phyloP scores from a whole-genome alignment of 2,888 invertebrate genomes.

The Meganola albula region DNA sequence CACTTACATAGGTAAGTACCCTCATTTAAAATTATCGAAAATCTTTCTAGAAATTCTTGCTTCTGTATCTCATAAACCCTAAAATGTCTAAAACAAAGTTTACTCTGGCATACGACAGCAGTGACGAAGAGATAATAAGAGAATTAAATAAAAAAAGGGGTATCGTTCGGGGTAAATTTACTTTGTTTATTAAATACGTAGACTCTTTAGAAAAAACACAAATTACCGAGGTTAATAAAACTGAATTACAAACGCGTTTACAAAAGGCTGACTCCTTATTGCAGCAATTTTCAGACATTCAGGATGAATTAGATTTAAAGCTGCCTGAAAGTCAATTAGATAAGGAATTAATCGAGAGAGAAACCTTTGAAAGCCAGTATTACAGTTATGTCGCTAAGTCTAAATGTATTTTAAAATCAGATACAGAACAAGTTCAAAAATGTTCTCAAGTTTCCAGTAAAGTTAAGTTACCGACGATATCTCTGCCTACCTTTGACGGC shows the following conservation, averaged over 20 bases:
- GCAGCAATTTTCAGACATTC: background rate
- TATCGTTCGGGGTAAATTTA: background rate
- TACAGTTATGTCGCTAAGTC: background rate
- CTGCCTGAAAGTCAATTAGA: background rate
- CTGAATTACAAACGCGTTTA: background rate
- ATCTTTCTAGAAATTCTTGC: too few species aligned
- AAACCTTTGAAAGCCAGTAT: background rate
- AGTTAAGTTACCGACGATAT: slow-evolving; percentile 5
- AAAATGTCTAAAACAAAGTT: background rate
- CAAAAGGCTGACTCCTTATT: background rate
- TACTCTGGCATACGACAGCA: background rate
- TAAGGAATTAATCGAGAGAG: background rate
- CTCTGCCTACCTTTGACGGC: slow-evolving; percentile 5
- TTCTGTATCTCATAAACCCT: background rate
- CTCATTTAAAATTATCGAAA: too few species aligned
- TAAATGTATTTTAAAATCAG: background rate
- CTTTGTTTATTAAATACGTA: background rate
- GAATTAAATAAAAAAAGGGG: background rate
- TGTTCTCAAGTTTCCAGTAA: background rate
- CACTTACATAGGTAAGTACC: too few species aligned
- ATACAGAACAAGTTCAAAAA: background rate
- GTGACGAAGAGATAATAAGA: background rate
- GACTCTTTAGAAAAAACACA: background rate
- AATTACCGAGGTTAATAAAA: background rate
- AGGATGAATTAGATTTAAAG: background rate